Evolutionary conservation across 2,797 vertebrate species (phyloP), one percentile per base, ranked within the genome.

Genomic region (Sebastes minor): DNA sequence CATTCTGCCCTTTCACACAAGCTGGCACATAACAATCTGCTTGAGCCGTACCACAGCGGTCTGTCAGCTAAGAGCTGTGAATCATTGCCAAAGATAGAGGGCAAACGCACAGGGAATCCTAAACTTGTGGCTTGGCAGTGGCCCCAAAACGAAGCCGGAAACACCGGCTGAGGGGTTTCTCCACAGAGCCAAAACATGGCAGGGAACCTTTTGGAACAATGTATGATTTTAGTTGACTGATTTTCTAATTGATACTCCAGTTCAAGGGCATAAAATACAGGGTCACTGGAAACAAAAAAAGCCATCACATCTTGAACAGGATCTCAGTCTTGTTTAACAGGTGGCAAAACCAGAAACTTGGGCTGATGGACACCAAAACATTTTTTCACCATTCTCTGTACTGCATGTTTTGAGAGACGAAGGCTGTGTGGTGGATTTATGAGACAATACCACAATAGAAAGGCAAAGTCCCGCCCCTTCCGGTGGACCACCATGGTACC

Each of bases 121-220:
- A 81, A 86, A 91, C 76, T 28, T 81, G 88, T 82, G 75, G 70
- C 46, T 82, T 81, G 85, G 88, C 90, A 86, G 78, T 46, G 42
- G 74, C 35, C 46, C 72, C 25, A 75, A 77, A 80, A 63, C 71
- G 28, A 33, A 71, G 55, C 33, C 4, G 25, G 63, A 78, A 78
- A 83, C 42, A 69, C 69, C 14, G 33, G 52, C 78, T 22, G 53
- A 55, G 72, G 84, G 76, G 81, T 70, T 86, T 62, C 78, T 80
- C 78, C 65, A 27, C 66, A 4, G 25, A 82, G 73, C 38, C 73
- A 59, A 72, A 16, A 10, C 14, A 85, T 4, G 56, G 11, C 27
- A 30, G 60, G 70, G 32, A 63, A 71, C 28, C 69, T 78, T 61
- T 28, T 35, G 4, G 20, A 53, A 53, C 4, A 56, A 52, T 9